Percentiles rank a stretch among this genome's conserved stretches.
Evolutionary conservation across 2,797 vertebrate species (phyloP).

Genomic region (Amblyopsis hoosieri): DNA sequence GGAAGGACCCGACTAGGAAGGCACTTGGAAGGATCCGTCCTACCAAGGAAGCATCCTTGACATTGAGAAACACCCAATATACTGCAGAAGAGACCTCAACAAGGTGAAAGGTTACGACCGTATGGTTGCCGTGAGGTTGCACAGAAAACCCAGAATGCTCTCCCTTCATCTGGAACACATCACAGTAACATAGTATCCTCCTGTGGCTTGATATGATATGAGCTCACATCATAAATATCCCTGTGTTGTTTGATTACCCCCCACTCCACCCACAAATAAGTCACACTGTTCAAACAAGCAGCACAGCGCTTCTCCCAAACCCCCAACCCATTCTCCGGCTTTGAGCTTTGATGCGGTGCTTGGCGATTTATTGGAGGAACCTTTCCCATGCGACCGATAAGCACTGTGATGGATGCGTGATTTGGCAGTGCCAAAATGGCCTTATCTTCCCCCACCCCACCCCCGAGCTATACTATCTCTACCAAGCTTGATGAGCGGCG

Average conservation of each 20-base stretch:
- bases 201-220: conserved; percentile 57
- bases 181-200: conserved; percentile 51
- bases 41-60: too few relatives aligned
- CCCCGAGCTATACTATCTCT: conserved; percentile 60
- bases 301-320: conserved; percentile 35
- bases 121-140: neutral
- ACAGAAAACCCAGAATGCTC: conserved; percentile 23
- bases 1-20: too few relatives aligned
- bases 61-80: neutral
- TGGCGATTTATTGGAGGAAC: conserved; percentile 73
- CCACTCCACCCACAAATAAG: conserved; percentile 60
- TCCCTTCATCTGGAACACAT: conserved; percentile 68
- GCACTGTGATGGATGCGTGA: conserved; percentile 75
- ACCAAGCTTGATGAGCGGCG: conserved; percentile 62
- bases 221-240: conserved; percentile 74
- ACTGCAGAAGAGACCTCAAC: conserved; percentile 10
- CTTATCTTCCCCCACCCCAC: conserved; percentile 67
- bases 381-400: conserved; percentile 78
- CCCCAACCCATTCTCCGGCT: conserved; percentile 67
- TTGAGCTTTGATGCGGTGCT: conserved; percentile 60
- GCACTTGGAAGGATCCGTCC: too few relatives aligned
- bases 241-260: conserved; percentile 68
- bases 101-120: conserved; percentile 34
- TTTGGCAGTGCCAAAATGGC: conserved; percentile 72
- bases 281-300: conserved; percentile 75